These are phyloP conservation scores for Oreortyx pictus DNA, from an alignment of 2,797 vertebrate species.

Conservation along the genomic window DNA sequence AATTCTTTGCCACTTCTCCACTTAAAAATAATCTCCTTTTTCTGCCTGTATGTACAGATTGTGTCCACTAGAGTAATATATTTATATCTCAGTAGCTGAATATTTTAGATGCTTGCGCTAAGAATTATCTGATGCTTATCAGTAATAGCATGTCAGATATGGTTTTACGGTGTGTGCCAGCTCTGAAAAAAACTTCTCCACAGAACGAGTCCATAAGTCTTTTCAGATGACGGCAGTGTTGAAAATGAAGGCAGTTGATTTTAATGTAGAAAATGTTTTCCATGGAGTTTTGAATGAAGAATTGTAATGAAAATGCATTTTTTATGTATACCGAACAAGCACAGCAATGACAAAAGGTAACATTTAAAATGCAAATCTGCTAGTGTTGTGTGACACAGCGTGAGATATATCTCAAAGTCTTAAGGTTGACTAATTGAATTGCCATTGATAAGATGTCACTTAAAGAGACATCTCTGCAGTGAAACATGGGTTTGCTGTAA, in stretches of 20 bases:
- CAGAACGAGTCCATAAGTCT: neutral
- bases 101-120: neutral
- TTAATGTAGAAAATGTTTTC: neutral
- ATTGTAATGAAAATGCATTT: neutral
- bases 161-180: neutral
- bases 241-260: neutral
- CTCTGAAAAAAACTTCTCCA: neutral
- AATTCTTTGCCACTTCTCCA: neutral
- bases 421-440: constrained; percentile 89
- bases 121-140: neutral
- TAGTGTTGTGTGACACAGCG: constrained; percentile 48
- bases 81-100: neutral
- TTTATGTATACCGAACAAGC: neutral
- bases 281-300: neutral
- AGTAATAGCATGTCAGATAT: neutral
- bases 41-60: neutral
- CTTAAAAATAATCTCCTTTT: neutral
- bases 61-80: neutral
- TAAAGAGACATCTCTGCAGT: constrained; percentile 84
- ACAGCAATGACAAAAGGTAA: constrained; percentile 35
- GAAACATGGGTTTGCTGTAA: constrained; percentile 82
- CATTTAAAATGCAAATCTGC: constrained; percentile 76
- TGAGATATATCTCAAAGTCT: constrained; percentile 70
- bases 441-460: constrained; percentile 87
- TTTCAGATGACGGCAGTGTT: neutral